Evolutionary conservation across 2,888 invertebrate genomes (phyloP).

Genomic region (Nephrotoma guestfalica): DNA sequence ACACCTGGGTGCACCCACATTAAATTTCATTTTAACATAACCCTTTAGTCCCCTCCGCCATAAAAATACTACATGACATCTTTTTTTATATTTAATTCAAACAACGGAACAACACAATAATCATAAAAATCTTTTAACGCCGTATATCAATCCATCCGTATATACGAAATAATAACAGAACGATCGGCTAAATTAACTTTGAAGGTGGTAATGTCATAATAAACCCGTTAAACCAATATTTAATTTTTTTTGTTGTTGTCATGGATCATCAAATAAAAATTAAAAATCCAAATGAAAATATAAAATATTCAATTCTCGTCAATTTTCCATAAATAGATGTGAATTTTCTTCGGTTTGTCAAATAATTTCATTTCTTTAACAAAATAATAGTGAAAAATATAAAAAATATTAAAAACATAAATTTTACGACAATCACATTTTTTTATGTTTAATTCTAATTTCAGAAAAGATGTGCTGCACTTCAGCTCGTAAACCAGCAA

Average conservation of each 20-base stretch:
- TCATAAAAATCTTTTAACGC: background rate
- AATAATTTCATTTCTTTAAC: background rate
- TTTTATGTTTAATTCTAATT: background rate
- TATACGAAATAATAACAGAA: background rate
- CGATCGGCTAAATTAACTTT: background rate
- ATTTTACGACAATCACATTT: background rate
- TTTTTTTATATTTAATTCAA: background rate
- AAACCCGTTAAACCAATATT: background rate
- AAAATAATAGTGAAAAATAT: no score
- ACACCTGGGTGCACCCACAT: background rate
- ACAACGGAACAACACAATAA: background rate
- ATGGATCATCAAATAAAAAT: background rate
- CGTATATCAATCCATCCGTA: background rate
- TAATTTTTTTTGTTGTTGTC: background rate
- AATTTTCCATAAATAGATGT: background rate
- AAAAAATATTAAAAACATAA: background rate
- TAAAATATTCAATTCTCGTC: background rate
- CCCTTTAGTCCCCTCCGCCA: background rate
- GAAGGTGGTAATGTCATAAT: background rate
- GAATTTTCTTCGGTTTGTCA: background rate
- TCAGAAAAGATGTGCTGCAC: background rate
- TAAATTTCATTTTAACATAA: background rate
- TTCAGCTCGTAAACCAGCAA: background rate
- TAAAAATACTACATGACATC: background rate
- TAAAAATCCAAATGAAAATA: background rate